These are phyloP conservation scores for Euplexia lucipara DNA, from an alignment of 2,888 invertebrate species.

Conservation along the genomic window DNA sequence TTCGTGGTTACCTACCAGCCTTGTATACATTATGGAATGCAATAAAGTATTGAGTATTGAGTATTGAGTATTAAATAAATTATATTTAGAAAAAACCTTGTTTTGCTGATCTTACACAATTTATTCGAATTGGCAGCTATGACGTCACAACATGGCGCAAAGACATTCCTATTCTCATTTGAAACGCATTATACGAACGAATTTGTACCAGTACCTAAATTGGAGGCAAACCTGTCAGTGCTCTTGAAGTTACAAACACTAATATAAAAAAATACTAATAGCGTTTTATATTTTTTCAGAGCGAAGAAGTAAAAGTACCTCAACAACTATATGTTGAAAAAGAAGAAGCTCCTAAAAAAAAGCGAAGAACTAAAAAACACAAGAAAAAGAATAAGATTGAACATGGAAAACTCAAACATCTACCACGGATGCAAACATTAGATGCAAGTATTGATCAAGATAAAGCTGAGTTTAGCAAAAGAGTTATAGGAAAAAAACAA, in stretches of 20 bases:
- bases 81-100: no score
- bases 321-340: background rate
- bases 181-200: no score
- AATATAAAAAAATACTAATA: no score
- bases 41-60: no score
- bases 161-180: no score
- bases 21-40: no score
- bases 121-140: no score
- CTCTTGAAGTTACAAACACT: background rate
- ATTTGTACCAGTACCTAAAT: no score
- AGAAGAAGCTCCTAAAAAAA: conserved; percentile 11
- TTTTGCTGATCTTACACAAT: no score
- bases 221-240: background rate
- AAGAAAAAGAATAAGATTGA: conserved; percentile 24
- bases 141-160: no score
- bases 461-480: conserved; percentile 14
- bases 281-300: conserved; percentile 25
- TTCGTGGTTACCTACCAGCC: no score
- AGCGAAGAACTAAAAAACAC: conserved; percentile 19
- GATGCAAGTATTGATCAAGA: conserved; percentile 11
- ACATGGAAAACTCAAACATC: background rate
- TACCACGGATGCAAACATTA: conserved; percentile 7
- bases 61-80: no score
- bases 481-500: conserved; percentile 25
- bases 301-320: background rate